phyloP scores from a whole-genome alignment of 2,797 vertebrate species.

The Scolopax rusticola region DNA sequence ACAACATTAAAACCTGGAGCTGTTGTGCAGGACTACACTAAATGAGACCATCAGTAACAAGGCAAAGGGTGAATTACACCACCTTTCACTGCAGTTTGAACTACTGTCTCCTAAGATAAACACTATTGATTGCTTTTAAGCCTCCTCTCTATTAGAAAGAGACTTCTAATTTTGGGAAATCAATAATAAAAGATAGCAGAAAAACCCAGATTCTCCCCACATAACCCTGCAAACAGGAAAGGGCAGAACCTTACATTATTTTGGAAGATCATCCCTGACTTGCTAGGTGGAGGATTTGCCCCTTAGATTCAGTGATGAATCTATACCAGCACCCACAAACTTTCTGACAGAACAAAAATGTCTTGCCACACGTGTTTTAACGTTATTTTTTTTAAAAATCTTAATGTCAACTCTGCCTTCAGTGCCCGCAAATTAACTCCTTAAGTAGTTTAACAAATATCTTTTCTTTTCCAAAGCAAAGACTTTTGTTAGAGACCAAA shows the following conservation, averaged over 20 bases:
- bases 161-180: constrained; percentile 51
- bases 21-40: not conserved
- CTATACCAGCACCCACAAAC: not conserved
- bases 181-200: constrained; percentile 25
- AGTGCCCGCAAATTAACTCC: constrained; percentile 16
- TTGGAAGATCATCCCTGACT: not conserved
- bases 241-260: not conserved
- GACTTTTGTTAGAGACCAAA: constrained; percentile 7
- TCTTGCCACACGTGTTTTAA: not conserved
- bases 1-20: constrained; percentile 51
- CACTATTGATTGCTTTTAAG: constrained; percentile 19
- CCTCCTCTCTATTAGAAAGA: constrained; percentile 47
- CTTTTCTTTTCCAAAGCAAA: constrained; percentile 5
- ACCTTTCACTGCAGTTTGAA: constrained; percentile 35
- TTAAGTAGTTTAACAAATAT: constrained; percentile 24
- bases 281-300: not conserved
- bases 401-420: not conserved
- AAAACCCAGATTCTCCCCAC: not conserved
- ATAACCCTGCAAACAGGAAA: not conserved
- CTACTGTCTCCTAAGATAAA: constrained; percentile 47
- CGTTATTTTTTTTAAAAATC: not conserved
- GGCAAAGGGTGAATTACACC: constrained; percentile 31
- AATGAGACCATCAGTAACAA: constrained; percentile 6
- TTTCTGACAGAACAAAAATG: not conserved
- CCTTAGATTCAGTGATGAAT: not conserved